phyloP scores from a whole-genome alignment of 2,888 invertebrate genomes.

The Tipula lateralis region DNA sequence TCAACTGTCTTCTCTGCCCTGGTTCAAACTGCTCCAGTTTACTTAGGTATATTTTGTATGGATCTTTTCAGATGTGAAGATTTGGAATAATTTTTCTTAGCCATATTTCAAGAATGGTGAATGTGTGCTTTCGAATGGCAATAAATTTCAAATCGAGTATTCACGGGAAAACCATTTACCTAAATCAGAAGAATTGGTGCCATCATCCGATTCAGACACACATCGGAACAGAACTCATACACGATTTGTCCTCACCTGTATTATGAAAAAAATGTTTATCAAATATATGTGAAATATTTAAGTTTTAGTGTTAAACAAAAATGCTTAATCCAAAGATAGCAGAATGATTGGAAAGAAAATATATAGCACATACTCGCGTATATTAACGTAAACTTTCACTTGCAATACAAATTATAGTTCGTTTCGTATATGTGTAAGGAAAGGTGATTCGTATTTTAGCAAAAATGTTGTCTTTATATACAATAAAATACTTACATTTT shows the following conservation, averaged over 20 bases:
- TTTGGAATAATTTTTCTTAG: too few relatives aligned
- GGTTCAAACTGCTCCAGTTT: too few relatives aligned
- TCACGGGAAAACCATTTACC: too few relatives aligned
- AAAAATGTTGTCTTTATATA: neutral
- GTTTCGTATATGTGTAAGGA: neutral
- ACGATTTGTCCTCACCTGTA: neutral
- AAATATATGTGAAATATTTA: neutral
- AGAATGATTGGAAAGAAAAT: neutral
- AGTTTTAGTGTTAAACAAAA: neutral
- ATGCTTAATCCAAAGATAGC: neutral
- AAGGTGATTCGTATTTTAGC: neutral
- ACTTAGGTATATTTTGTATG: too few relatives aligned
- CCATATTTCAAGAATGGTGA: too few relatives aligned
- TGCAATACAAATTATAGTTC: neutral
- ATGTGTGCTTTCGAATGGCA: too few relatives aligned
- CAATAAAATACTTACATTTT: constrained; percentile 24
- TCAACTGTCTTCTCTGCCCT: too few relatives aligned
- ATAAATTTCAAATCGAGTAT: too few relatives aligned
- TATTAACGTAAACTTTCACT: neutral
- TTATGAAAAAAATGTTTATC: neutral
- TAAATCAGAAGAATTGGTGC: too few relatives aligned
- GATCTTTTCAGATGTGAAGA: too few relatives aligned
- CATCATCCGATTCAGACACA: too few relatives aligned
- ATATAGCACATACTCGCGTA: neutral
- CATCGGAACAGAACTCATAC: too few relatives aligned